These are phyloP conservation scores for Phaethon lepturus DNA, from an alignment of 2,113 vertebrate genomes.

Conservation along the genomic window DNA sequence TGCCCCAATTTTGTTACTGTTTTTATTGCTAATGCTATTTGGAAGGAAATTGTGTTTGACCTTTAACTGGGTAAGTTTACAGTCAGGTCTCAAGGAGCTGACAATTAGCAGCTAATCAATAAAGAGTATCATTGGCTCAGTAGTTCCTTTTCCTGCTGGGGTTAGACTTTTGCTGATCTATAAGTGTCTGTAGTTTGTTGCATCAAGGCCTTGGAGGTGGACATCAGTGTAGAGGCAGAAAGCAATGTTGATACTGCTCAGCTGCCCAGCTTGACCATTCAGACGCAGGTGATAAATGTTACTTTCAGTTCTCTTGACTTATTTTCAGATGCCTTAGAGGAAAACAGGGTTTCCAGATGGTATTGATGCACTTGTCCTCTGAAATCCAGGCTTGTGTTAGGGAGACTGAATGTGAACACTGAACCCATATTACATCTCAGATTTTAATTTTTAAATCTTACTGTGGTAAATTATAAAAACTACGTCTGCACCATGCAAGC, in stretches of 20 bases:
- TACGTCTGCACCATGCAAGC: background rate
- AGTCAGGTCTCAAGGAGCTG: background rate
- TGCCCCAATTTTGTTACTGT: background rate
- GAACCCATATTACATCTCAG: background rate
- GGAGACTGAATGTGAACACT: background rate
- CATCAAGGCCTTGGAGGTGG: background rate
- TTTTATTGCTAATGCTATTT: slow-evolving; percentile 28
- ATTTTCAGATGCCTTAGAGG: background rate
- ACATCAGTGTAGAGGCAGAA: background rate
- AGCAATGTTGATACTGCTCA: background rate
- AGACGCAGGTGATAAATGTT: background rate
- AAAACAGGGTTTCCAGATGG: background rate
- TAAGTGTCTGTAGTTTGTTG: background rate
- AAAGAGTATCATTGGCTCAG: background rate
- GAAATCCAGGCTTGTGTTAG: background rate
- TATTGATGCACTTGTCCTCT: background rate
- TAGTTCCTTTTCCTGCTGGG: background rate
- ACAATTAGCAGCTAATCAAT: slow-evolving; percentile 29
- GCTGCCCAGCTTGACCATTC: background rate
- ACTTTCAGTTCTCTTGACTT: background rate
- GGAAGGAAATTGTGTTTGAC: slow-evolving; percentile 24
- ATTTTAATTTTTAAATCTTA: background rate
- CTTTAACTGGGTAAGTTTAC: slow-evolving; percentile 22
- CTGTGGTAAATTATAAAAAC: background rate
- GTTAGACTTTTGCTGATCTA: background rate